Evolutionary conservation across 1,140 invertebrate species (phyloP).

Genomic region (Sycobia sp.): DNA sequence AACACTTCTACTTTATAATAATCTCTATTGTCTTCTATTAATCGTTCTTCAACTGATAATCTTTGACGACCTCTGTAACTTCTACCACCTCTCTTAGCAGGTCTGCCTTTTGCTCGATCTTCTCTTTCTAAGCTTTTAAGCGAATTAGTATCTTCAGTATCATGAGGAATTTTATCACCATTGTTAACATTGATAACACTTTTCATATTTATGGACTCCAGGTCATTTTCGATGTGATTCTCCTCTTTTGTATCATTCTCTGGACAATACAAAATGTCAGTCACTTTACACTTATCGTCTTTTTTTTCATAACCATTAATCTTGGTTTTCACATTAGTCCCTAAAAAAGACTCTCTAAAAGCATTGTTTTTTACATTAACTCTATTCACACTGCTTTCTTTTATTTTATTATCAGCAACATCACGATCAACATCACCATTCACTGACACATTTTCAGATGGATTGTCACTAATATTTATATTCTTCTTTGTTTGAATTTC

Average conservation of each 20-base stretch:
- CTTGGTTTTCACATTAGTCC: slow-evolving; percentile 19
- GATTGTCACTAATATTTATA: slow-evolving; percentile 5
- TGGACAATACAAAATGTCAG: slow-evolving; percentile 4
- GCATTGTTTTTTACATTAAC: slow-evolving; percentile 13
- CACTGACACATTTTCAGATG: slow-evolving; percentile 15
- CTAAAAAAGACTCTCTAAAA: slow-evolving; percentile 16
- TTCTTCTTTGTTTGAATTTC: slow-evolving; percentile 35
- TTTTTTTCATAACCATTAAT: slow-evolving; percentile 28
- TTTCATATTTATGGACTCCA: slow-evolving; percentile 29
- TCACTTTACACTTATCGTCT: slow-evolving; percentile 7
- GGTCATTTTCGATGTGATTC: slow-evolving; percentile 19
- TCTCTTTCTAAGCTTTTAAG: slow-evolving; percentile 18
- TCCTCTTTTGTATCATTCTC: slow-evolving; percentile 19
- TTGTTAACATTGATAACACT: slow-evolving; percentile 33
- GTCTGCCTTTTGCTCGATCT: slow-evolving; percentile 33
- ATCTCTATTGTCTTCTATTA: slow-evolving; percentile 67
- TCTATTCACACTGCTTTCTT: slow-evolving; percentile 16
- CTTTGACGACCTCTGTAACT: slow-evolving; percentile 56
- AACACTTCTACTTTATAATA: slow-evolving; percentile 78
- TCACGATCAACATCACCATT: slow-evolving; percentile 22
- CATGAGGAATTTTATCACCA: slow-evolving; percentile 13
- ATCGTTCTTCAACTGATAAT: slow-evolving; percentile 64
- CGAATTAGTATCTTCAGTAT: slow-evolving; percentile 26
- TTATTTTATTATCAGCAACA: slow-evolving; percentile 14
- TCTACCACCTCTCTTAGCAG: slow-evolving; percentile 46